Evolutionary conservation across 92 coral and sea anemone species (phyloP).

Genomic region (Scolanthus callimorphus): DNA sequence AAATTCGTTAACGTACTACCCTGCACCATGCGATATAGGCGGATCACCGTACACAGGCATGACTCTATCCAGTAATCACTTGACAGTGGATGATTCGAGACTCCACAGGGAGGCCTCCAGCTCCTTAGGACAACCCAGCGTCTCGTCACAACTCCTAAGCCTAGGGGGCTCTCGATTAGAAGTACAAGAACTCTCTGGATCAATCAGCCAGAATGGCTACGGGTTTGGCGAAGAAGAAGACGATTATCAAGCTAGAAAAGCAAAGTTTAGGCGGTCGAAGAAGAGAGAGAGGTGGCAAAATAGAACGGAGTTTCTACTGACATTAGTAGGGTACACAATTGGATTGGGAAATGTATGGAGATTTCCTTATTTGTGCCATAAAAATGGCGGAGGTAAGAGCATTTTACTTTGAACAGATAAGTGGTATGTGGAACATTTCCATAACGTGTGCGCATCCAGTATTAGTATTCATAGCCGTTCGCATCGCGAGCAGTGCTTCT

Average conservation of each 20-base stretch:
- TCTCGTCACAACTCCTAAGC: slow-evolving; percentile 15
- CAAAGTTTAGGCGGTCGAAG: slow-evolving; percentile 18
- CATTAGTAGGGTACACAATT: slow-evolving; percentile 88
- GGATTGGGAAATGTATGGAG: slow-evolving; percentile 98
- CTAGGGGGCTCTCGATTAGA: slow-evolving; percentile 17
- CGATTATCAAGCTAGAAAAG: slow-evolving; percentile 15
- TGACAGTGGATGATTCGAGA: slow-evolving; percentile 19
- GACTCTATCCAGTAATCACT: slow-evolving; percentile 29
- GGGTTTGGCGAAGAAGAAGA: slow-evolving; percentile 11
- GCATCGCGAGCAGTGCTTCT: too few relatives aligned
- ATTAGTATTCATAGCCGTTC: too few relatives aligned
- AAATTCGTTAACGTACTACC: slow-evolving; percentile 6
- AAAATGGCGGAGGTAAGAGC: slow-evolving; percentile 96
- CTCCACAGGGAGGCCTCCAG: neutral
- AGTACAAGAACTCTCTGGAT: slow-evolving; percentile 23
- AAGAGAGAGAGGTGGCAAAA: slow-evolving; percentile 91
- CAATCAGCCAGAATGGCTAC: slow-evolving; percentile 31
- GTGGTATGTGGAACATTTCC: too few relatives aligned
- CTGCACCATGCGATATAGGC: slow-evolving; percentile 6
- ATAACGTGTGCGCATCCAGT: too few relatives aligned
- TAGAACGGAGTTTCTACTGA: slow-evolving; percentile 86
- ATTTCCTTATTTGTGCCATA: slow-evolving; percentile 91
- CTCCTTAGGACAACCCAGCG: slow-evolving; percentile 1
- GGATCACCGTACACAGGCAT: slow-evolving; percentile 3
- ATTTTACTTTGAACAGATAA: too few relatives aligned